phyloP scores from a whole-genome alignment of 92 coral and sea anemone species.

The Paramuricea clavata region DNA sequence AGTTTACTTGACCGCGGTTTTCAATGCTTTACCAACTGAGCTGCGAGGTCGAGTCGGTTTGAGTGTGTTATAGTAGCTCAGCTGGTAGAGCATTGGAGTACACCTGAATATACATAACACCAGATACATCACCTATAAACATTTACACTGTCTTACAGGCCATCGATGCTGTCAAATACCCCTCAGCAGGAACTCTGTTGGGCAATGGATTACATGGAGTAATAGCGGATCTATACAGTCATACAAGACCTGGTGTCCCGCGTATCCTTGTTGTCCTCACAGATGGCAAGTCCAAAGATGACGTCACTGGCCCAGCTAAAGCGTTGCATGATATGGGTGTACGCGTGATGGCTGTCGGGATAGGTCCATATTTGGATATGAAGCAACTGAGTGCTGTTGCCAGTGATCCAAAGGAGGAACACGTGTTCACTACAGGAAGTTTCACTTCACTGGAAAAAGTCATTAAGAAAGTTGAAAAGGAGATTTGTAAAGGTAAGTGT shows the following conservation, averaged over 20 bases:
- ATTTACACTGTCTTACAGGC: neutral
- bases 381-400: constrained; percentile 34
- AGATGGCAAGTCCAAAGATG: constrained; percentile 46
- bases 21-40: no score
- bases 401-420: constrained; percentile 41
- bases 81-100: no score
- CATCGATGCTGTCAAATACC: constrained; percentile 28
- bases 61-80: no score
- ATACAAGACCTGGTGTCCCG: constrained; percentile 50
- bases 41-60: no score
- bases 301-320: constrained; percentile 34
- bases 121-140: no score
- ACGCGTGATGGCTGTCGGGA: constrained; percentile 39
- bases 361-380: constrained; percentile 44
- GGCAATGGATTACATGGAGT: constrained; percentile 46
- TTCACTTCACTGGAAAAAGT: constrained; percentile 34
- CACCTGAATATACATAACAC: no score
- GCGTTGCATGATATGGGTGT: constrained; percentile 32
- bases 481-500: constrained; percentile 44
- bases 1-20: no score
- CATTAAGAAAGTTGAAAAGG: constrained; percentile 29
- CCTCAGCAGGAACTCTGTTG: constrained; percentile 29
- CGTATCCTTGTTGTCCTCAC: constrained; percentile 46
- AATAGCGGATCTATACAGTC: constrained; percentile 27
- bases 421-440: constrained; percentile 35